These are phyloP conservation scores for Serripes groenlandicus DNA, from an alignment of 2,888 invertebrate genomes.

Conservation along the genomic window DNA sequence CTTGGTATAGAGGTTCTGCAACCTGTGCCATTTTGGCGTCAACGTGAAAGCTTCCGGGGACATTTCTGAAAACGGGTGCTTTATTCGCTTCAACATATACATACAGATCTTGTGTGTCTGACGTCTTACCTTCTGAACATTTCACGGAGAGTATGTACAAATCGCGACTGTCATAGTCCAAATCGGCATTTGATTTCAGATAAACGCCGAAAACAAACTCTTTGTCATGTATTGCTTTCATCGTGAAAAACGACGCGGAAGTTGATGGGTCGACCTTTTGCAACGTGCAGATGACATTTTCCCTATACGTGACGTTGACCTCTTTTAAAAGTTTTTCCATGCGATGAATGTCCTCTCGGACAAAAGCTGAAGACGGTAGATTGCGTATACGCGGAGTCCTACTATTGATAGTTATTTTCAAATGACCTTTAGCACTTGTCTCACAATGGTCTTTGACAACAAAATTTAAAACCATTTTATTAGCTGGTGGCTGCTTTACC, in stretches of 20 bases:
- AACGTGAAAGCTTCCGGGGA: slow-evolving; percentile 33
- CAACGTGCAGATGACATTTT: slow-evolving; percentile 33
- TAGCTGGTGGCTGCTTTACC: slow-evolving; percentile 25
- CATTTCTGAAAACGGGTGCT: slow-evolving; percentile 38
- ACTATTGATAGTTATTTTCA: slow-evolving; percentile 40
- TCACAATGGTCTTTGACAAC: slow-evolving; percentile 44
- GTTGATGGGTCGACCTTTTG: slow-evolving; percentile 30
- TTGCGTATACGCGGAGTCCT: slow-evolving; percentile 41
- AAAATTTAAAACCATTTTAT: slow-evolving; percentile 36
- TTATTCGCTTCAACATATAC: slow-evolving; percentile 52
- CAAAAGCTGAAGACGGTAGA: slow-evolving; percentile 38
- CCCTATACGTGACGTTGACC: slow-evolving; percentile 27
- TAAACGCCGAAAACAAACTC: slow-evolving; percentile 21
- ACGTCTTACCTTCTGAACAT: slow-evolving; percentile 40
- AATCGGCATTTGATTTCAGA: slow-evolving; percentile 36
- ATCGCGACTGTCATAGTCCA: slow-evolving; percentile 36
- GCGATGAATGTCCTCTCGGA: slow-evolving; percentile 44
- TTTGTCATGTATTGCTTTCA: slow-evolving; percentile 20
- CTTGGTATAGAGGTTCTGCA: slow-evolving; percentile 42
- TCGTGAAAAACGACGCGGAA: slow-evolving; percentile 34
- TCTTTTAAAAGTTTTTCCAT: slow-evolving; percentile 31
- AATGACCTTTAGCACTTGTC: slow-evolving; percentile 17
- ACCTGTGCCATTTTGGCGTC: slow-evolving; percentile 32
- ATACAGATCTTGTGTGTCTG: slow-evolving; percentile 31
- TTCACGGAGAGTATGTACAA: slow-evolving; percentile 30